phyloP scores from a whole-genome alignment of 92 coral and sea anemone genomes.

The Plumapathes pennacea region DNA sequence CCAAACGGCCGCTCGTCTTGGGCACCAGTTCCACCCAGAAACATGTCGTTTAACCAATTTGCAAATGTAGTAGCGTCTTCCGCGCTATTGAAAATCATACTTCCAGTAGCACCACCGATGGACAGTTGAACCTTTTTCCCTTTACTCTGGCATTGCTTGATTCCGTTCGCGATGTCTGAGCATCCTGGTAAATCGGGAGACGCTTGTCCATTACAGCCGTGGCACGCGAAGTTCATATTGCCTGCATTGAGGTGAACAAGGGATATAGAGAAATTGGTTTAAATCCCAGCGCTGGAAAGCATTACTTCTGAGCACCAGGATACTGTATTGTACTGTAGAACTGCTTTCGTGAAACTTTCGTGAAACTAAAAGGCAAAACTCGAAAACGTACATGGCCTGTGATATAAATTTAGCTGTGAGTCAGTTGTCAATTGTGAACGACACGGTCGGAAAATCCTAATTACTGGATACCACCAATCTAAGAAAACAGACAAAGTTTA shows the following conservation, averaged over 20 bases:
- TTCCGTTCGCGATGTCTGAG: conserved; percentile 52
- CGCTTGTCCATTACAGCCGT: conserved; percentile 14
- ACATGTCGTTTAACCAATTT: conserved; percentile 42
- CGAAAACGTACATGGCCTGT: no score
- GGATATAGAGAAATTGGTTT: no score
- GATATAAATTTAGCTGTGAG: no score
- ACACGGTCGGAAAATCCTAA: no score
- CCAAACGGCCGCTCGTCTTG: conserved; percentile 59
- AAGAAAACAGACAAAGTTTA: no score
- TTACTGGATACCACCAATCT: no score
- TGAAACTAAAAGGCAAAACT: no score
- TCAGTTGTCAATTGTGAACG: no score
- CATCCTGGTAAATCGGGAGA: conserved; percentile 57
- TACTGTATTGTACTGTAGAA: no score
- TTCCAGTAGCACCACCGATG: conserved; percentile 58
- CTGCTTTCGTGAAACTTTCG: no score
- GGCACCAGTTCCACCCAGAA: conserved; percentile 56
- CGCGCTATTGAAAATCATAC: conserved; percentile 51
- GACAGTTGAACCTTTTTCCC: conserved; percentile 58
- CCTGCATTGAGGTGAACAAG: conserved; percentile 53
- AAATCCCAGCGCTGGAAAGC: no score
- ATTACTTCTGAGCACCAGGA: no score
- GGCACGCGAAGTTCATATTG: conserved; percentile 59
- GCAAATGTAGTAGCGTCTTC: conserved; percentile 46
- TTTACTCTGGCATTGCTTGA: conserved; percentile 44